Evolutionary conservation across 2,888 invertebrate species (phyloP), one percentile per base, ranked within the genome.

Genomic region (Ceratothoa steindachneri): DNA sequence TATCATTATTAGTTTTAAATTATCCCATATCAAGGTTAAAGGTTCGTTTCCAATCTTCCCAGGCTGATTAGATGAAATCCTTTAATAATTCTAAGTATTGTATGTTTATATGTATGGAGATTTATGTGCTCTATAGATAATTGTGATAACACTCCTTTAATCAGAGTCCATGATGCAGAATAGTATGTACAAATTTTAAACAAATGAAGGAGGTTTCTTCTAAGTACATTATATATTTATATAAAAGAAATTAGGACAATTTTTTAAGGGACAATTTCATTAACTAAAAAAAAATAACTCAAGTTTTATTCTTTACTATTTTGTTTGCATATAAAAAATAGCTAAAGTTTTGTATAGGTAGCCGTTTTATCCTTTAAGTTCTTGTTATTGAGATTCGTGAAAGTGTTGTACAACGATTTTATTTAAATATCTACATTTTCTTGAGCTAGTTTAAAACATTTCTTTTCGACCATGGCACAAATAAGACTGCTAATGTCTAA

Each of bases 161-260:
- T 22, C 24, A 3, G 27, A 24, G 60, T 60, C 60, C 60, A 60
- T 60, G 60, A 60, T 60, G 24, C 22, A 22, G 24, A 60, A 24
- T 24, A 60, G 24, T 60, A 60, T 60, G 60, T 60, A 60, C 60
- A 60, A 60, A 60, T 60, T 60, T 51, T 15, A n/a, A n/a, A 51
- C 15, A 41, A 51, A n/a, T 51, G 3, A 60, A 60, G 15, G 41
- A 5, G 7, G 41, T 41, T 41, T 41, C 15, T 15, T 41, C 41
- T 41, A 15, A 41, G 41, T 41, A 41, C 41, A 41, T n/a, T 28
- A 30, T 67, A 30, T 67, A 30, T 67, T n/a, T 67, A n/a, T 67
- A 30, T 67, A 30, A n/a, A n/a, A n/a, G n/a, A n/a, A n/a, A n/a
- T n/a, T n/a, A n/a, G n/a, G n/a, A n/a, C n/a, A n/a, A n/a, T n/a